Base-by-base conservation (phyloP, 1,140 invertebrate species). In the Meteorus sp. region DNA sequence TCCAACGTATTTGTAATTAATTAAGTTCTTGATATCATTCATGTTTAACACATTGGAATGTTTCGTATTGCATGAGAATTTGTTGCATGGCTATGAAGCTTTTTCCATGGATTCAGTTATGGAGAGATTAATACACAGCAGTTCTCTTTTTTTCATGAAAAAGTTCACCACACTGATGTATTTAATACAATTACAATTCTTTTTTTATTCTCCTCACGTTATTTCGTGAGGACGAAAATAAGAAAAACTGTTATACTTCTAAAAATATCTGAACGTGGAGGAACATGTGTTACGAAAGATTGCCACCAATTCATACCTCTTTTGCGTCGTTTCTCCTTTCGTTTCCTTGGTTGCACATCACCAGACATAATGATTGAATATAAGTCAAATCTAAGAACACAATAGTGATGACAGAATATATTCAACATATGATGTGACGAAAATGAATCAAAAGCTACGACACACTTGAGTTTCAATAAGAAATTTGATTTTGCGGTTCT, bases 281-380 rank as follows among this genome's bases (percentile, higher is more conserved):
- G 44, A 50, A 58, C 43, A 48, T 13, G 60, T 51, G 61, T 74
- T 74, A 70, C 67, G 61, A 74, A 75, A 74, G 66, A 68, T 59
- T 59, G 43, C 35, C 57, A 48, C 52, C 44, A 58, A 3, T 60
- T 25, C 69, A 80, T 82, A 89, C 88, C 87, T 85, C 86, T 88
- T 75, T 85, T 88, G 71, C 82, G 84, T 71, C 84, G 84, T 70
- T 88, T 89, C 67, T 89, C 86, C 75, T 86, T 88, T 63, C 87
- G 82, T 75, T 88, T 88, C 65, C 86, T 85, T 60, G 87, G 84
- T 69, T 89, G 87, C 59, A 86, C 85, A 75, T 89, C 87, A 22
- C 86, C 86, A 67, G 87, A 88, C 88, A 89, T 89, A 73, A 72
- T 51, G 41, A 29, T 47, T 35, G 31, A 27, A 39, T 35, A n/a